Evolutionary conservation across 1,140 invertebrate species (phyloP), one percentile per base, ranked within the genome.

Genomic region (Venustaconcha ellipsiformis): DNA sequence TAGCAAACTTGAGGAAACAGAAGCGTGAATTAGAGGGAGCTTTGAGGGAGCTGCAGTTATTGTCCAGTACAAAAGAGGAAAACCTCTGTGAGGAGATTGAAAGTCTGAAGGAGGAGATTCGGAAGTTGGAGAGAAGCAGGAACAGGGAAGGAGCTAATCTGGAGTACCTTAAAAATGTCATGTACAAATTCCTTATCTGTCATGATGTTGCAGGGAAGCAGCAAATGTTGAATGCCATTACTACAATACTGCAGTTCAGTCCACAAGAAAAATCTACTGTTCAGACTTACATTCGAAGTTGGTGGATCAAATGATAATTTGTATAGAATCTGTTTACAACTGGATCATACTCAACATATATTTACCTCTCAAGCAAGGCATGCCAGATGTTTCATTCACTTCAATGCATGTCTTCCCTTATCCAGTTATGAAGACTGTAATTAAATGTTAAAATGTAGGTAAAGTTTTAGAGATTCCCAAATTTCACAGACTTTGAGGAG

Each of bases 141-240:
- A 94, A 94, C 5, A 90, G 95, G 26, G 95, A 96, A 89, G 94
- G 95, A 14, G 95, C 95, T 0, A 96, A 96, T 90, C 88, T 96
- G 62, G 95, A 96, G 86, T 97, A 97, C 87, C 87, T 97, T 75
- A 97, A 97, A 88, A 97, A 97, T 90, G 95, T 97, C 14, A 93
- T 96, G 62, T 92, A 96, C 23, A 94, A 94, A 78, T 97, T 94
- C 86, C 91, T 97, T 68, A 92, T 94, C n/a, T 94, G 93, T 15
- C 82, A 78, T 17, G 94, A 95, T 87, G 86, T 89, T 17, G 92
- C 92, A 11, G 94, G 93, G 14, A 93, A 94, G 81, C 91, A 92
- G 26, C 95, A 96, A 84, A 96, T 96, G 95, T 83, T 96, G 17
- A 96, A 96, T 90, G 96, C 96, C 1, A 96, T 97, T 74, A 93